Percentiles rank a stretch among this genome's conserved stretches.
Evolutionary conservation across 2,888 invertebrate genomes (phyloP).

Genomic region (Iselma pallidipennis): DNA sequence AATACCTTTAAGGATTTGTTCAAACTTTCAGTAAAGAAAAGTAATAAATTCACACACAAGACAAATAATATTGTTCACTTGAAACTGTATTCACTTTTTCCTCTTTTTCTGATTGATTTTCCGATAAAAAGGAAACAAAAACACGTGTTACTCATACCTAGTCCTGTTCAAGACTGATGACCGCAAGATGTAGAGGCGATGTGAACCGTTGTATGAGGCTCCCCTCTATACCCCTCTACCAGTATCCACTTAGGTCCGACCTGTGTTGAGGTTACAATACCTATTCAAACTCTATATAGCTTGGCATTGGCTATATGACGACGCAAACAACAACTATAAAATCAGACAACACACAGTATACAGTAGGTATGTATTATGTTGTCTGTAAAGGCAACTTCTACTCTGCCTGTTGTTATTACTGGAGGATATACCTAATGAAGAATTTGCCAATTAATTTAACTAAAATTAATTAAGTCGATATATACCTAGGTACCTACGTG

Average conservation of each 20-base stretch:
- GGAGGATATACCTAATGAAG: not conserved
- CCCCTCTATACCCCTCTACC: conserved; percentile 41
- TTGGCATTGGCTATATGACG: conserved; percentile 45
- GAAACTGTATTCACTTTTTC: too few species aligned
- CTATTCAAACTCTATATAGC: conserved; percentile 52
- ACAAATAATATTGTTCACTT: conserved; percentile 6
- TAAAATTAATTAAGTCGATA: too few species aligned
- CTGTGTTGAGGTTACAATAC: conserved; percentile 47
- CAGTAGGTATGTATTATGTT: too few species aligned
- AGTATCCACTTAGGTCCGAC: conserved; percentile 42
- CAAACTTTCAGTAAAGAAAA: too few species aligned
- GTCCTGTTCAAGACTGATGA: conserved; percentile 57
- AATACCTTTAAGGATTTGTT: too few species aligned
- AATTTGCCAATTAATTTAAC: conserved; percentile 2
- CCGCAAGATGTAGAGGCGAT: conserved; percentile 50
- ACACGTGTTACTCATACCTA: conserved; percentile 43
- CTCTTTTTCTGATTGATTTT: too few species aligned
- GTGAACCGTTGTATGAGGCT: conserved; percentile 51
- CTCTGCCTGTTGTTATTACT: not conserved
- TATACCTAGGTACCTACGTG: too few species aligned
- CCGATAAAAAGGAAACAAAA: not conserved
- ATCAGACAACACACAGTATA: too few species aligned
- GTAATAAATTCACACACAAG: not conserved
- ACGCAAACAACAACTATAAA: too few species aligned
- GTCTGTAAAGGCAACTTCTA: conserved; percentile 10